These are phyloP conservation scores for Bos taurus DNA, from an alignment of 2,113 vertebrate genomes.

Conservation along the genomic window ARS-UCD2.0 NC_037346.1:2444501-2445000, in stretches of 20 bases:
- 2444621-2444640: background rate
- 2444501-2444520: background rate
- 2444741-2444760: background rate
- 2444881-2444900: background rate
- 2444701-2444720: background rate
- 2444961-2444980: background rate
- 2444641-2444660: background rate
- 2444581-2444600: background rate
- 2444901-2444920: background rate
- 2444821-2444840: accelerated
- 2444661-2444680: background rate
- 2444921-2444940: background rate
- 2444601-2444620: background rate
- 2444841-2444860: background rate
- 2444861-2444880: background rate
- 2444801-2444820: background rate
- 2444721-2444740: background rate
- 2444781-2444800: background rate
- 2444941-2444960: background rate
- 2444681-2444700: background rate
- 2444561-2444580: background rate
- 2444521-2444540: background rate
- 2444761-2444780: background rate
- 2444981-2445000: background rate
- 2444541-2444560: background rate